These are phyloP conservation scores for Amazona ochrocephala DNA, from an alignment of 2,797 vertebrate genomes.

Conservation along the genomic window DNA sequence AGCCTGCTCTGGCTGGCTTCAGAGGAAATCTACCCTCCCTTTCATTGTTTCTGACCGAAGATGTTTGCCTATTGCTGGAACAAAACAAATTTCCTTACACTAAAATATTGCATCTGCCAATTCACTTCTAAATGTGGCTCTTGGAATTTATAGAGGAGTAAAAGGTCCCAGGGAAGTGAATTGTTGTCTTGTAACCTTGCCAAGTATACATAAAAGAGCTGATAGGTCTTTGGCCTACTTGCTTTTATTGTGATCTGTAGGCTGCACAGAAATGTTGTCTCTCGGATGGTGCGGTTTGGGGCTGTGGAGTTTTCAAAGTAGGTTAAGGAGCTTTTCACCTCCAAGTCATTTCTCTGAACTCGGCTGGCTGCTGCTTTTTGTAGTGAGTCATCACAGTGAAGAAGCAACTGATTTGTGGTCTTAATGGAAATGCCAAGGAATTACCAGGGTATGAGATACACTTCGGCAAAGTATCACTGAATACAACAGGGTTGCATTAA, in stretches of 20 bases:
- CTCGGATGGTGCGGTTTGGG: not conserved
- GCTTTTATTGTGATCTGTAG: not conserved
- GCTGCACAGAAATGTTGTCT: not conserved
- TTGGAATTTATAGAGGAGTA: slow-evolving; percentile 31
- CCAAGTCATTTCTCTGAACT: not conserved
- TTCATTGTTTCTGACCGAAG: not conserved
- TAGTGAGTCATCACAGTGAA: not conserved
- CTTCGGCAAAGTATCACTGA: not conserved
- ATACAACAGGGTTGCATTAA: not conserved
- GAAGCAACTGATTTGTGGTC: not conserved
- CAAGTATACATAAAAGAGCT: slow-evolving; percentile 23
- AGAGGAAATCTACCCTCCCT: not conserved
- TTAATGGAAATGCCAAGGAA: not conserved
- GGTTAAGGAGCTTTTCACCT: slow-evolving; percentile 1
- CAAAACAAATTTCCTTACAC: slow-evolving; percentile 33
- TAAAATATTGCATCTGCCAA: not conserved
- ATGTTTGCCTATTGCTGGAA: not conserved
- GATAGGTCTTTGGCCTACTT: slow-evolving; percentile 35
- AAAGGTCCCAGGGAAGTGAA: slow-evolving; percentile 14
- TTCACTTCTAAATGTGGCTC: not conserved
- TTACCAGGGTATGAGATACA: not conserved
- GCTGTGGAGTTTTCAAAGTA: not conserved
- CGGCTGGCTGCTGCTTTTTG: not conserved
- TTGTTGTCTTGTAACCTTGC: slow-evolving; percentile 12
- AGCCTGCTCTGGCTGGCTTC: not conserved